Evolutionary conservation across 1,140 invertebrate species (phyloP).

Genomic region (Aphis gossypii): DNA sequence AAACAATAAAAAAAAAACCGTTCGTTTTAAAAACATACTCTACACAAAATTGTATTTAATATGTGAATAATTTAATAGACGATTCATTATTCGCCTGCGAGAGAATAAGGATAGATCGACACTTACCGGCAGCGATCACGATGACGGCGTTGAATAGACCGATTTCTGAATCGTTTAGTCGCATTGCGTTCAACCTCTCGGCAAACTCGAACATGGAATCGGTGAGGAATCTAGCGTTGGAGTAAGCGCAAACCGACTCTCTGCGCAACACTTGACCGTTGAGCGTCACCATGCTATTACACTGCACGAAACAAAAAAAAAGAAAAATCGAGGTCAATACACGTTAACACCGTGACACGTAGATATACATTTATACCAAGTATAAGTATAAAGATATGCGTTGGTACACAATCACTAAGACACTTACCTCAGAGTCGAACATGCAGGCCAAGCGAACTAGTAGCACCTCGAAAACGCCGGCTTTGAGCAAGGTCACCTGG

Average conservation of each 20-base stretch:
- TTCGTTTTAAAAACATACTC: constrained; percentile 60
- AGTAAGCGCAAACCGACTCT: constrained; percentile 87
- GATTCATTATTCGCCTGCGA: not conserved
- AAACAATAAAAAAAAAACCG: constrained; percentile 59
- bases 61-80: not conserved
- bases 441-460: constrained; percentile 92
- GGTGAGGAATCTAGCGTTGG: constrained; percentile 91
- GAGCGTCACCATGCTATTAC: constrained; percentile 89
- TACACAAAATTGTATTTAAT: not conserved
- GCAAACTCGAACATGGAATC: constrained; percentile 98
- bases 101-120: not conserved
- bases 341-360: constrained; percentile 5
- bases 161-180: constrained; percentile 89
- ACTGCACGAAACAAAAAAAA: constrained; percentile 64
- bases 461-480: constrained; percentile 92
- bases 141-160: constrained; percentile 95
- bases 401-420: not conserved
- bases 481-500: constrained; percentile 95
- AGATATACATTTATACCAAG: not conserved
- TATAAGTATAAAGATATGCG: not conserved
- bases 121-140: constrained; percentile 84
- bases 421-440: constrained; percentile 78
- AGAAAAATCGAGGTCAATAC: constrained; percentile 22
- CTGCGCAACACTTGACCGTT: constrained; percentile 90
- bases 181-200: constrained; percentile 88